Evolutionary conservation across 2,888 invertebrate genomes (phyloP).

Genomic region (Seira sanloemensis): DNA sequence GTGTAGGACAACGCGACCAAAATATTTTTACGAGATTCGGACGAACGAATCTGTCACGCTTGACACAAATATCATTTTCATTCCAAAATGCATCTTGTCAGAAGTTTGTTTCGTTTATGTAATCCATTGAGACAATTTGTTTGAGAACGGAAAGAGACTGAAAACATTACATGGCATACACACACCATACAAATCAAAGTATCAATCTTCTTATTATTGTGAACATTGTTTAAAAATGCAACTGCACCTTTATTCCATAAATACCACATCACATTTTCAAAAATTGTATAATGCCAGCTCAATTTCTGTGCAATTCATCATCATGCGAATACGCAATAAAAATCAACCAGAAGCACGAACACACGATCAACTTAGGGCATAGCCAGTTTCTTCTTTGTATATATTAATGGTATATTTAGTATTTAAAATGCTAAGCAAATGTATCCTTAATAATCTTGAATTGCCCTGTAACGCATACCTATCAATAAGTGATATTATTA

Average conservation of each 20-base stretch:
- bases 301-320: background rate
- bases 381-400: background rate
- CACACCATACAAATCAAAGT: background rate
- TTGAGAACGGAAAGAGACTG: background rate
- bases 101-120: too few species aligned
- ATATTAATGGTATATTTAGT: background rate
- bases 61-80: slow-evolving; percentile 48
- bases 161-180: background rate
- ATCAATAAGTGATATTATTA: too few species aligned
- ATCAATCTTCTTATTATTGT: background rate
- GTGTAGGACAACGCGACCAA: background rate
- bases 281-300: background rate
- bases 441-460: too few species aligned
- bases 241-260: background rate
- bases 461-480: too few species aligned
- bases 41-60: slow-evolving; percentile 46
- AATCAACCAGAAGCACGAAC: background rate
- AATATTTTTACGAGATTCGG: slow-evolving; percentile 17
- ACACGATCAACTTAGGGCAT: background rate
- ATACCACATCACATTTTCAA: too few species aligned
- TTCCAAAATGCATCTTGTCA: background rate
- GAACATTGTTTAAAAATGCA: background rate
- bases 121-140: background rate
- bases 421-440: too few species aligned
- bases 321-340: background rate